Evolutionary conservation across 2,113 vertebrate species (phyloP).

Genomic region (Gracilinanus agilis): DNA sequence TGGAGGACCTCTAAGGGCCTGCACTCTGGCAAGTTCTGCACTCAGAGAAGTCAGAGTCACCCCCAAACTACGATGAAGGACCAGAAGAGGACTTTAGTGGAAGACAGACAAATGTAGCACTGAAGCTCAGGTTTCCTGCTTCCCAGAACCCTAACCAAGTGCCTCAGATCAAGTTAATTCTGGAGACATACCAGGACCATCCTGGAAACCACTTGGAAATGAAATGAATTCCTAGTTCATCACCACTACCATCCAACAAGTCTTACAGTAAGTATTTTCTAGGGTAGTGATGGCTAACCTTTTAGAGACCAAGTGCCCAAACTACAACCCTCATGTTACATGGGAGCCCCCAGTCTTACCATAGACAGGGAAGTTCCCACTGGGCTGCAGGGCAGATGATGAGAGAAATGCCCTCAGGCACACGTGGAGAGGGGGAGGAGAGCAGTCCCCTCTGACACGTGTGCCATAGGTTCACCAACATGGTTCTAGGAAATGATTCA

Average conservation of each 20-base stretch:
- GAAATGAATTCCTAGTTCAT: neutral
- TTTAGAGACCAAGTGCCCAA: too few species aligned
- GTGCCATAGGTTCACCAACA: too few species aligned
- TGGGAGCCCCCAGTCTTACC: too few species aligned
- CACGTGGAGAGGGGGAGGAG: too few species aligned
- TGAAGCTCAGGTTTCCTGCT: conserved; percentile 6
- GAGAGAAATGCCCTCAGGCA: too few species aligned
- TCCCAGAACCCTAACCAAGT: neutral
- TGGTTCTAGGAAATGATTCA: neutral
- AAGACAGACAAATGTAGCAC: neutral
- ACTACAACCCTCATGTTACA: too few species aligned
- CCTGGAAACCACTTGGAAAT: neutral
- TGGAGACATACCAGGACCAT: neutral
- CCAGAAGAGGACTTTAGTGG: neutral
- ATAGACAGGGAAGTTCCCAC: too few species aligned
- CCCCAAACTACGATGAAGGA: neutral
- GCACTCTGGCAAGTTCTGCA: neutral
- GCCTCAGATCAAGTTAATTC: neutral
- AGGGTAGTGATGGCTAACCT: too few species aligned
- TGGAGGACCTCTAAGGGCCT: neutral
- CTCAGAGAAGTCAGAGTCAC: neutral
- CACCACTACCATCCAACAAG: neutral
- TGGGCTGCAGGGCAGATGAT: too few species aligned
- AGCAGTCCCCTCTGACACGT: too few species aligned
- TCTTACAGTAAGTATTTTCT: neutral